Percentiles rank a stretch among this genome's conserved stretches.
Evolutionary conservation across 92 coral and sea anemone genomes (phyloP).

Genomic region (Porites divaricata): DNA sequence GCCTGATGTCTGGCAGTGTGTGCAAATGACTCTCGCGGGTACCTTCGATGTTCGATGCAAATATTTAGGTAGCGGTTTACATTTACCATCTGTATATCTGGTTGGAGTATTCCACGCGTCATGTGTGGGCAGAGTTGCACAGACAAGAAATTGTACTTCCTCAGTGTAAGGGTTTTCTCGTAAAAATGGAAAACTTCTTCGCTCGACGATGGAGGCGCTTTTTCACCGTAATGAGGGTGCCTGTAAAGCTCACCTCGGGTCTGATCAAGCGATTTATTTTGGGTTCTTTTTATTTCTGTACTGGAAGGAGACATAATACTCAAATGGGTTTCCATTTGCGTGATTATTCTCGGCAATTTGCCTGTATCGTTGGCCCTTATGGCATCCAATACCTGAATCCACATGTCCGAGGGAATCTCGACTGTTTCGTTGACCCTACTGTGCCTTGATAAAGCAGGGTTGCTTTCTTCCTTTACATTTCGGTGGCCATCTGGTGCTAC

Average conservation of each 20-base stretch:
- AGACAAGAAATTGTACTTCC: slow-evolving; percentile 59
- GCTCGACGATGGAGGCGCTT: neutral
- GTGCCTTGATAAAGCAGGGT: neutral
- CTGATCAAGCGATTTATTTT: neutral
- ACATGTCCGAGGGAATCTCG: slow-evolving; percentile 40
- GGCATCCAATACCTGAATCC: slow-evolving; percentile 47
- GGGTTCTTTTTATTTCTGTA: neutral
- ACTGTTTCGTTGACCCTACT: neutral
- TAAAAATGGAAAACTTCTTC: slow-evolving; percentile 58
- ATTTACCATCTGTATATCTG: slow-evolving; percentile 79
- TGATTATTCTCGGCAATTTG: slow-evolving; percentile 15
- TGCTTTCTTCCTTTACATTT: neutral
- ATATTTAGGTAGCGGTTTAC: slow-evolving; percentile 53
- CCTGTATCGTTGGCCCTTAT: slow-evolving; percentile 7
- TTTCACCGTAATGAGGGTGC: slow-evolving; percentile 51
- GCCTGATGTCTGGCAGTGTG: slow-evolving; percentile 61
- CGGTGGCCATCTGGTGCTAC: slow-evolving; percentile 24
- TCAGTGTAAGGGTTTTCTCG: slow-evolving; percentile 45
- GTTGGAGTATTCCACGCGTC: slow-evolving; percentile 64
- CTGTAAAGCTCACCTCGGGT: slow-evolving; percentile 18
- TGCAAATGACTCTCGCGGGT: slow-evolving; percentile 78
- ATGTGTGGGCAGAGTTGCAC: slow-evolving; percentile 74
- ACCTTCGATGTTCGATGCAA: slow-evolving; percentile 88
- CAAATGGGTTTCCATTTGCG: neutral
- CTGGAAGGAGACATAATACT: neutral